phyloP scores from a whole-genome alignment of 2,113 vertebrate genomes.

The Hyla sarda region DNA sequence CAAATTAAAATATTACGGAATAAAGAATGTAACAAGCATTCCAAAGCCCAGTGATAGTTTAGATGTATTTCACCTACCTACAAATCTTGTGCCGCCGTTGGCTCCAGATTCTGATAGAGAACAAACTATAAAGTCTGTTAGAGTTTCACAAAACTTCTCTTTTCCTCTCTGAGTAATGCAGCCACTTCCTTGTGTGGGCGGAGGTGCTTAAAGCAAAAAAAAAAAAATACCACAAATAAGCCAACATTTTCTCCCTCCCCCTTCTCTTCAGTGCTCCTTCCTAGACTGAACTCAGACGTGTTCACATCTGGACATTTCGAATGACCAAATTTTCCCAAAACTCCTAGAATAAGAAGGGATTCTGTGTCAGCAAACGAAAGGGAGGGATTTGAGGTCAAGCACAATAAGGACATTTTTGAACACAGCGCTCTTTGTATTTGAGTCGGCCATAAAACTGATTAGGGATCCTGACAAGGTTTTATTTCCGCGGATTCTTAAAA shows the following conservation, averaged over 20 bases:
- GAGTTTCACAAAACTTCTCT: constrained; percentile 70
- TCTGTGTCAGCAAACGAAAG: constrained; percentile 20
- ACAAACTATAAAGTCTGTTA: constrained; percentile 51
- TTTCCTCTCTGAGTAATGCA: constrained; percentile 74
- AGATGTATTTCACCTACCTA: background rate
- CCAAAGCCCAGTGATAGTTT: background rate
- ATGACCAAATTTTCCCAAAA: constrained; percentile 38
- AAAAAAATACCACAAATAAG: constrained; percentile 23
- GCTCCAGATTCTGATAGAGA: constrained; percentile 78
- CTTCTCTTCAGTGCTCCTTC: constrained; percentile 10
- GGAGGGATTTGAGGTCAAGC: background rate
- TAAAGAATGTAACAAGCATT: background rate
- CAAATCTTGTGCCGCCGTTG: background rate
- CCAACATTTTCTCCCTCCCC: constrained; percentile 37
- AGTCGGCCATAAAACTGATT: background rate
- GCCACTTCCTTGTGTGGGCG: constrained; percentile 83
- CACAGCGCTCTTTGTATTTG: constrained; percentile 13
- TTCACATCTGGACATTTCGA: constrained; percentile 39
- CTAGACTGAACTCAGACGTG: constrained; percentile 7
- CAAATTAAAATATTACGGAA: background rate
- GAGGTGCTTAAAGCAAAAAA: constrained; percentile 43
- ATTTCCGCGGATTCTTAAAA: background rate
- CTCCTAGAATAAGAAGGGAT: background rate
- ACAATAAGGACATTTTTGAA: background rate
- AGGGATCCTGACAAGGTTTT: background rate